Evolutionary conservation across 2,888 invertebrate genomes (phyloP), one percentile per base, ranked within the genome.

Genomic region (Lasius fuliginosus): DNA sequence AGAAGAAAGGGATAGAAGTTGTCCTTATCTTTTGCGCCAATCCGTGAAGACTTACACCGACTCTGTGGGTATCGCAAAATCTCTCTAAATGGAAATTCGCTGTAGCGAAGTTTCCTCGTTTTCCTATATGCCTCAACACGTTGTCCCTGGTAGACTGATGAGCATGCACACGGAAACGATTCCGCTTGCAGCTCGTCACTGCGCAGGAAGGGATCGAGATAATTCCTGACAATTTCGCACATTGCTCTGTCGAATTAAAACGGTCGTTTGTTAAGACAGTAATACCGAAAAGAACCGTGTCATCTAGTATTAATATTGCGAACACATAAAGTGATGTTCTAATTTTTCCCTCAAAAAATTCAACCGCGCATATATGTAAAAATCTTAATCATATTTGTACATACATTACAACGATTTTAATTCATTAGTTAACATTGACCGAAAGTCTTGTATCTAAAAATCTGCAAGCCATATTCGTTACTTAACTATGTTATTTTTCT

Each of bases 61-160:
- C 81, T 82, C 40, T 85, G 73, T 42, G 81, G 83, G 85, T 89
- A 88, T 87, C 87, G 85, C 87, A 86, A 91, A 91, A 90, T 91
- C 92, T 90, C 88, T 92, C 91, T 93, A 92, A 92, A 93, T 92
- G 92, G 92, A 92, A 93, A 93, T 93, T 91, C 88, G 89, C 90
- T 90, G 92, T 92, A 87, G 88, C 85, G 87, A 91, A 92, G 90
- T 92, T 91, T 88, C 75, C 81, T 64, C 86, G 75, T 71, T 60
- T 84, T 85, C 69, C 87, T 85, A 62, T 86, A 75, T 81, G 73
- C 83, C 76, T 84, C 83, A 76, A 60, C 85, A 87, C 68, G 85
- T 86, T 87, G 87, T 85, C 74, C 86, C 81, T 64, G 40, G 77
- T 60, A 74, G 84, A 79, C 75, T 85, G 87, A 88, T 88, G 88